Base-by-base conservation (phyloP, 2,888 invertebrate genomes). In the Lepeophtheirus nordmannii region DNA sequence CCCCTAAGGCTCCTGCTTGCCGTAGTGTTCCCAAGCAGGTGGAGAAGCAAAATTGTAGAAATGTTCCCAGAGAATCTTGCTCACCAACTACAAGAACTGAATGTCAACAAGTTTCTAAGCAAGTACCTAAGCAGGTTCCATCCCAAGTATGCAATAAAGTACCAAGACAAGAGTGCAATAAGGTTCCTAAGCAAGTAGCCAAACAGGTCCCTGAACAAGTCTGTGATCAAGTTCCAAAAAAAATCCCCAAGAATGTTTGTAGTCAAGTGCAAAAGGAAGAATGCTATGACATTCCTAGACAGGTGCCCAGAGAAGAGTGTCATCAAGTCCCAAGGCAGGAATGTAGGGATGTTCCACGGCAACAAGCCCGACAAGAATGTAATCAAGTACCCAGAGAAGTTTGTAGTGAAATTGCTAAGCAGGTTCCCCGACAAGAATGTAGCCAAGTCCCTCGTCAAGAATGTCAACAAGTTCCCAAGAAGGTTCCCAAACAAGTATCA, bases 201-300 rank as follows among this genome's bases (percentile, higher is more conserved):
- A 58, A 65, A n/a, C 65, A 58, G 22, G 40, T 65, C 3, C 37
- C 65, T n/a, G 10, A 53, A 22, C 37, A 62, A 46, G 10, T 38
- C 14, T 62, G 63, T 46, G 63, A 65, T 38, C 65, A 65, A 38
- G 65, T 65, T 37, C 37, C 65, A 11, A 65, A 58, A 58, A 58
- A 65, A 23, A 58, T 58, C 39, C 65, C 65, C 37, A 65, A 65
- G 38, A 20, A 65, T 23, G 38, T 39, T 20, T 65, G 65, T 58
- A 17, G 20, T 20, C 58, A 58, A 30, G 66, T 38, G 23, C 60
- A 37, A 20, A 38, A 46, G 30, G 53, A 66, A 11, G 60, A 66
- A 22, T 66, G 66, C 60, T 60, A 61, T 41, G 46, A 64, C 11
- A 30, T 53, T n/a, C 64, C 64, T 30, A 56, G 53, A 30, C 37